These are phyloP conservation scores for Cyphomyrmex costatus DNA, from an alignment of 1,140 invertebrate species.

Conservation along the genomic window DNA sequence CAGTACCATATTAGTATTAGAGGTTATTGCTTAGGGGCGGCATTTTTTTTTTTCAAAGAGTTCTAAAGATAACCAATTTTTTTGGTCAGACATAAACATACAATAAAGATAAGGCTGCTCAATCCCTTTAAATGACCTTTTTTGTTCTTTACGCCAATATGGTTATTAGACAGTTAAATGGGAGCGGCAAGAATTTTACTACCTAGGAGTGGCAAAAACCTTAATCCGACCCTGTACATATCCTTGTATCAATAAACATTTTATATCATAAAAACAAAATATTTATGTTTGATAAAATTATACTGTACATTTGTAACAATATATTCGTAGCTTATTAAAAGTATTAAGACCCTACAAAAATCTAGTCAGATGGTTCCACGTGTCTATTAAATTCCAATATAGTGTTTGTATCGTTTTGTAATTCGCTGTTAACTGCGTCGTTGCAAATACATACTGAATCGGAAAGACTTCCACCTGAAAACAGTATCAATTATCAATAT, in stretches of 20 bases:
- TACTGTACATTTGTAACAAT: slow-evolving; percentile 18
- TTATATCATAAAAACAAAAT: slow-evolving; percentile 6
- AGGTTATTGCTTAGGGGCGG: no score
- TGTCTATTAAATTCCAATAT: slow-evolving; percentile 55
- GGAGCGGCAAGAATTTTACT: no score
- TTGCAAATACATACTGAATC: slow-evolving; percentile 70
- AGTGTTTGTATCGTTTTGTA: slow-evolving; percentile 62
- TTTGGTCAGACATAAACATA: no score
- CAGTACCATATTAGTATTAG: no score
- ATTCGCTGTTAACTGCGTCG: slow-evolving; percentile 64
- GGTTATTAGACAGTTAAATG: no score
- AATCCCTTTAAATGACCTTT: no score
- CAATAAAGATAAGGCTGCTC: no score
- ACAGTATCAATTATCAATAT: slow-evolving; percentile 19
- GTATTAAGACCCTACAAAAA: neutral
- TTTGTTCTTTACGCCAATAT: no score
- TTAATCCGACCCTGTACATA: no score
- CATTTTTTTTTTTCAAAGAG: no score
- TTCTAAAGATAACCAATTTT: no score
- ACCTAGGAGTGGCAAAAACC: no score
- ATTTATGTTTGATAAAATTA: neutral
- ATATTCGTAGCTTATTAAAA: slow-evolving; percentile 31
- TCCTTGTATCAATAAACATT: slow-evolving; percentile 6
- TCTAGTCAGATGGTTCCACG: neutral
- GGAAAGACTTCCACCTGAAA: slow-evolving; percentile 70